Base-by-base conservation (phyloP, 2,888 invertebrate species). In the Sepioteuthis lessoniana region DNA sequence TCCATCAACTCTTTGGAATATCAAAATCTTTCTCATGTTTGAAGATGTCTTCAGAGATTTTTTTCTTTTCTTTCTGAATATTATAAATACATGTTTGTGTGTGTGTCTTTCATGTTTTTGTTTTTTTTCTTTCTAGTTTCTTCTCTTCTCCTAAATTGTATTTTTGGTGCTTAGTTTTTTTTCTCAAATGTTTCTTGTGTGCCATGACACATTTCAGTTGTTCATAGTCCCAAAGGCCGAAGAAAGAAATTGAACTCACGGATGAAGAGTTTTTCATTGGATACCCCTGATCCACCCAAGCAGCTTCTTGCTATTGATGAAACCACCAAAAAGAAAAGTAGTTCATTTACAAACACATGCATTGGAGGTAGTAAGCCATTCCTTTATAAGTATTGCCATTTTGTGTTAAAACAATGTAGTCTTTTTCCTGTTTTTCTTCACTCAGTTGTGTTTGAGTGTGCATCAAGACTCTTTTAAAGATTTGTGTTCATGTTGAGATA, bases 191-290 rank as follows among this genome's bases (percentile, higher is more conserved):
- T 92, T 38, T 91, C 28, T 76, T 92, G 42, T 92, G 47, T 92
- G 92, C 60, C 93, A 93, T 55, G 93, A 31, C 93, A 94, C 94
- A 94, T 95, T 95, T 91, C 95, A 96, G 96, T 96, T 46, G 95
- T 96, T 16, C 99, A 99, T 97, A 99, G 99, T 97, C 99, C 99
- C 97, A 98, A 99, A 97, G 98, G 99, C 42, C 95, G 97, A 91
- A 94, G 96, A 93, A 99, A 99, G 98, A 98, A 99, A 98, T 98
- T 99, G 97, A 99, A 99, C 98, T 98, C 99, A 97, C 98, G 99
- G 97, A 99, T 99, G 99, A 99, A 99, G 98, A 99, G 99, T 97
- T 98, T 99, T 96, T 99, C 99, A 95, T 98, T 99, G 98, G 99
- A 99, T 97, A 99, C 99, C 60, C 99, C 99, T 95, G 99, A 99